Conservation (phyloP, 2,888 invertebrate species). For the Watsonalla cultraria region DNA sequence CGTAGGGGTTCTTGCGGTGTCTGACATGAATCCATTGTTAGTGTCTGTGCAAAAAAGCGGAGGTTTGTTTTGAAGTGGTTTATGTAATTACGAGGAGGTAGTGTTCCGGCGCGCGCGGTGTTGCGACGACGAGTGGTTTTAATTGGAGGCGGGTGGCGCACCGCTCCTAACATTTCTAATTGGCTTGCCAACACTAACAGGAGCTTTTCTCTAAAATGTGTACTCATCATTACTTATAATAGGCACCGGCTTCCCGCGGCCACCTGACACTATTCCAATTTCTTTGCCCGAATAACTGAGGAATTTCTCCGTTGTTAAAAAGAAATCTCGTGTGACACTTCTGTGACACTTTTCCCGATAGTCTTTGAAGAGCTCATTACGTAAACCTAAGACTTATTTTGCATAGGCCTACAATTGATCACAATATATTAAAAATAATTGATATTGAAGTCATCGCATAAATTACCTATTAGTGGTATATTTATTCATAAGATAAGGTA, state of each 20-base stretch:
- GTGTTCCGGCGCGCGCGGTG: conserved; percentile 30
- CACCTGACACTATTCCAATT: conserved; percentile 43
- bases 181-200: conserved; percentile 67
- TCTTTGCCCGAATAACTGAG: conserved; percentile 29
- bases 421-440: neutral
- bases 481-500: too few relatives aligned
- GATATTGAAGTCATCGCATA: too few relatives aligned
- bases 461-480: too few relatives aligned
- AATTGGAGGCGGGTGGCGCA: conserved; percentile 56
- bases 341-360: conserved; percentile 16
- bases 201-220: conserved; percentile 57
- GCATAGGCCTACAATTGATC: neutral
- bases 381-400: neutral
- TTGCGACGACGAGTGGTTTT: conserved; percentile 47
- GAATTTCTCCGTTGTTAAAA: conserved; percentile 18
- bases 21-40: conserved; percentile 74
- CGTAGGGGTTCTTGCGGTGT: conserved; percentile 65
- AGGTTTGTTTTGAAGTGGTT: conserved; percentile 71
- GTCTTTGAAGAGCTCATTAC: conserved; percentile 13
- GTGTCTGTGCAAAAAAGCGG: conserved; percentile 60
- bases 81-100: conserved; percentile 68
- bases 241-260: conserved; percentile 33
- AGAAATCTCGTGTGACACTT: conserved; percentile 22
- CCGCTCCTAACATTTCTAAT: conserved; percentile 66
- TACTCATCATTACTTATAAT: conserved; percentile 57